phyloP scores from a whole-genome alignment of 2,113 vertebrate genomes.

The Psilopogon haemacephalus region DNA sequence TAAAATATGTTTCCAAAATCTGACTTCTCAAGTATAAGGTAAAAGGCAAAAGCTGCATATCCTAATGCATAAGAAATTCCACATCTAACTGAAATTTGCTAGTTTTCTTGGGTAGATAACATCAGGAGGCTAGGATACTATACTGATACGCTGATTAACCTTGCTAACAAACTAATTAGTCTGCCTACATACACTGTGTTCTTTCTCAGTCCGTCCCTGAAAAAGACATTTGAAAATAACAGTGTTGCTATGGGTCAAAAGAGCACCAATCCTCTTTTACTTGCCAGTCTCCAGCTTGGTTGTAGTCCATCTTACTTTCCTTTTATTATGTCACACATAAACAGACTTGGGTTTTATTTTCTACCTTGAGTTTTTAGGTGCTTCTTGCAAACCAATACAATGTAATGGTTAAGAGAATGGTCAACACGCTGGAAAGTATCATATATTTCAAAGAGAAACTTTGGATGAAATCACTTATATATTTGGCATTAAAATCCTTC shows the following conservation, averaged over 20 bases:
- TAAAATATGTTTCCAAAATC: background rate
- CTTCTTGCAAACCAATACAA: background rate
- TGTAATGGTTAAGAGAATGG: background rate
- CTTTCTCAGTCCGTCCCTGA: background rate
- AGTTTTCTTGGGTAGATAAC: background rate
- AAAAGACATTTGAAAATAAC: background rate
- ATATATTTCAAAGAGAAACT: background rate
- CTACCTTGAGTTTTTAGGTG: background rate
- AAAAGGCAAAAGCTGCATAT: background rate
- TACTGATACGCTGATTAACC: background rate
- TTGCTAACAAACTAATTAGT: slow-evolving; percentile 20
- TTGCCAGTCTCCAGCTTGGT: background rate
- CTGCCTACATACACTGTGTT: background rate
- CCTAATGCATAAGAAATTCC: background rate
- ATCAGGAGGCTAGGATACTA: background rate
- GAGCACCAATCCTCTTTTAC: background rate
- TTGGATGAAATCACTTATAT: background rate
- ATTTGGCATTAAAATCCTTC: background rate
- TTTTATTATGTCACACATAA: background rate
- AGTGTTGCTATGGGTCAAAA: background rate
- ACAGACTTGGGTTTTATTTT: background rate
- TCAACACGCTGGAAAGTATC: background rate
- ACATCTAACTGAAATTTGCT: background rate
- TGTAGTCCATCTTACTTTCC: background rate
- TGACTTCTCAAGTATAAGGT: background rate